Evolutionary conservation across 2,797 vertebrate species (phyloP).

Genomic region (Schizopygopsis malacanthus): DNA sequence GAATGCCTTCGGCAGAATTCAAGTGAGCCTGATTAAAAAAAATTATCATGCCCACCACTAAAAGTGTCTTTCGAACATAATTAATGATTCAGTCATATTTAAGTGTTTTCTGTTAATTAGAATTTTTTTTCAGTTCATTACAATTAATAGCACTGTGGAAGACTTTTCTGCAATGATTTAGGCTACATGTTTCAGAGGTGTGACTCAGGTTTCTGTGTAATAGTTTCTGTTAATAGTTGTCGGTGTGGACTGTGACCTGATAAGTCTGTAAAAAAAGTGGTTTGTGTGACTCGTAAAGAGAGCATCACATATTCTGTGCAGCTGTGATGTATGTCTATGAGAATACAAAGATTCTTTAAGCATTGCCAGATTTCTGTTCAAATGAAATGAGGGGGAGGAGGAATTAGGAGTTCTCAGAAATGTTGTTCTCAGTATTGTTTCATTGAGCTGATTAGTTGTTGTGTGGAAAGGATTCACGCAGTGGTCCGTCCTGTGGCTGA

Average conservation of each 20-base stretch:
- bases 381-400: background rate
- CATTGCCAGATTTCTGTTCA: background rate
- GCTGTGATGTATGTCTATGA: background rate
- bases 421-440: background rate
- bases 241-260: constrained; percentile 4
- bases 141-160: no score
- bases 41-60: no score
- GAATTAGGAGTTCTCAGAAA: background rate
- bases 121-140: no score
- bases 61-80: no score
- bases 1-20: no score
- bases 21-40: no score
- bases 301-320: background rate
- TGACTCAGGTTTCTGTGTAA: constrained; percentile 17
- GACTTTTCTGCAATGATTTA: no score
- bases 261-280: background rate
- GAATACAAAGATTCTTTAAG: constrained; percentile 5
- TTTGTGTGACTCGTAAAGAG: background rate
- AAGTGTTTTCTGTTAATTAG: no score
- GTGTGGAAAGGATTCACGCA: background rate
- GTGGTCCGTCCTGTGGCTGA: background rate
- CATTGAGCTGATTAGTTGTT: background rate
- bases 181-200: constrained; percentile 6
- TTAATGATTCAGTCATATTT: no score
- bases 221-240: background rate